These are phyloP conservation scores for Periophthalmus modestus DNA, from an alignment of 2,113 vertebrate genomes.

Conservation along the genomic window DNA sequence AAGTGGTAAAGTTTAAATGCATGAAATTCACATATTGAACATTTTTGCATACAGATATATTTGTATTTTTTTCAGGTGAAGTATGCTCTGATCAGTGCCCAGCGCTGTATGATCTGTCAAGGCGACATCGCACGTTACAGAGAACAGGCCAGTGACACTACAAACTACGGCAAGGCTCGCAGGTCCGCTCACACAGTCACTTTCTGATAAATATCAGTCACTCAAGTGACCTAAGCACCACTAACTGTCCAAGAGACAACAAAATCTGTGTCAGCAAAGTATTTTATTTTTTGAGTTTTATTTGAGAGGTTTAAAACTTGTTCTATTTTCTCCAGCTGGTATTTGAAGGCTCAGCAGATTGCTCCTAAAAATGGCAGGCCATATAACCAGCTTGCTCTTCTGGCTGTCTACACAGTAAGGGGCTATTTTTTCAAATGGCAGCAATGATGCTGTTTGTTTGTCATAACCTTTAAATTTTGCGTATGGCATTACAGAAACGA, in stretches of 20 bases:
- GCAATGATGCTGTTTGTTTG: background rate
- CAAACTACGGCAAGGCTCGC: constrained; percentile 97
- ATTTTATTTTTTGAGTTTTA: background rate
- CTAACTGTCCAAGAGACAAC: background rate
- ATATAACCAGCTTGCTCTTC: constrained; percentile 93
- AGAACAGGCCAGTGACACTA: constrained; percentile 93
- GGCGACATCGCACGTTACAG: constrained; percentile 96
- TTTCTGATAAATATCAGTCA: background rate
- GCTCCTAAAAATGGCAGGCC: constrained; percentile 98
- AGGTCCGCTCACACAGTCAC: constrained; percentile 76
- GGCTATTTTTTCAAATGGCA: background rate
- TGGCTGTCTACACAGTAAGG: constrained; percentile 97
- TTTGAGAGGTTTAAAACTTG: background rate
- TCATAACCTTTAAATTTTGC: background rate
- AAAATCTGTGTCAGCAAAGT: no score
- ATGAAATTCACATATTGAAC: background rate
- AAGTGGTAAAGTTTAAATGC: constrained; percentile 77
- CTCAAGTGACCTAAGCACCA: background rate
- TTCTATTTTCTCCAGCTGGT: constrained; percentile 84
- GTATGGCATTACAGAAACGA: constrained; percentile 81
- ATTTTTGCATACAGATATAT: background rate
- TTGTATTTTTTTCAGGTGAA: constrained; percentile 83
- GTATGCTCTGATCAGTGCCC: constrained; percentile 97
- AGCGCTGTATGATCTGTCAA: constrained; percentile 96
- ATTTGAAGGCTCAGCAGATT: constrained; percentile 97